A percentile compares a stretch with the other conserved stretches of the same genome.
These are phyloP conservation scores for Heteromormyrus szaboi DNA, from an alignment of 2,797 vertebrate species.

Conservation along the genomic window DNA sequence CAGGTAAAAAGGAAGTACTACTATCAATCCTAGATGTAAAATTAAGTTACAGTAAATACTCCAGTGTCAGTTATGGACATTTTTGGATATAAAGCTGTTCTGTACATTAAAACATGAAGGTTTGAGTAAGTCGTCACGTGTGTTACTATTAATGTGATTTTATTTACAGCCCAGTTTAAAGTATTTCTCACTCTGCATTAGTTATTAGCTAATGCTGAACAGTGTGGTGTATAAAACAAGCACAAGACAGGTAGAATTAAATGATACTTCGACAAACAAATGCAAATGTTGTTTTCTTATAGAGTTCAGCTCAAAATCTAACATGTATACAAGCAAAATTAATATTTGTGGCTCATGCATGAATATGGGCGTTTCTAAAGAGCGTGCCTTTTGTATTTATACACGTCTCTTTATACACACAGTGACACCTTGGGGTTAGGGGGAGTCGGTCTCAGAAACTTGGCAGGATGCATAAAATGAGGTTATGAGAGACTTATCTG, in stretches of 20 bases:
- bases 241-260: not conserved
- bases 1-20: slow-evolving; percentile 19
- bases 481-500: slow-evolving; percentile 59
- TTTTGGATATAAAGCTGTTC: not conserved
- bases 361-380: not conserved
- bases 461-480: slow-evolving; percentile 48
- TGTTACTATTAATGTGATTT: not conserved
- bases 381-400: not conserved
- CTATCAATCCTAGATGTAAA: slow-evolving; percentile 25
- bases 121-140: not conserved
- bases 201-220: not conserved
- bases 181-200: not conserved
- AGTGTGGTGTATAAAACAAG: not conserved
- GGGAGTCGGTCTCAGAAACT: slow-evolving; percentile 37
- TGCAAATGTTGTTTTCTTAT: not conserved
- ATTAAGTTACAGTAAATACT: not conserved
- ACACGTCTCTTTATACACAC: slow-evolving; percentile 29
- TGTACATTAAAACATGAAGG: not conserved
- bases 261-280: not conserved
- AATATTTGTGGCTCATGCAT: not conserved
- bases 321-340: too few relatives aligned
- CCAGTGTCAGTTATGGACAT: not conserved
- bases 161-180: not conserved
- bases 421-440: slow-evolving; percentile 38
- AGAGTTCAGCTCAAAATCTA: not conserved